Percentiles rank a stretch among this genome's conserved stretches.
phyloP scores from a whole-genome alignment of 2,888 invertebrate species.

The Nemoura dubitans region DNA sequence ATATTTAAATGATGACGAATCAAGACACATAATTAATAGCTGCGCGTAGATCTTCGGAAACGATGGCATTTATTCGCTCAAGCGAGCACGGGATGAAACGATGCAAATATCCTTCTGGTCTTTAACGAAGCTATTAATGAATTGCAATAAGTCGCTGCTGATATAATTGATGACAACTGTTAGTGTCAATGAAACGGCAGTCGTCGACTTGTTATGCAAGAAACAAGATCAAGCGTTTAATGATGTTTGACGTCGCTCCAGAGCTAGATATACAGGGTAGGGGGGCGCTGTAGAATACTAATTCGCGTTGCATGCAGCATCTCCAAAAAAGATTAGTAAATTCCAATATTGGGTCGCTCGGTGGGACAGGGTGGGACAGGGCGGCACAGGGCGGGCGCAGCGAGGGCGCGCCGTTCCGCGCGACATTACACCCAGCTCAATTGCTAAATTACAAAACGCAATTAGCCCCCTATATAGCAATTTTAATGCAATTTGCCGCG shows the following conservation, averaged over 20 bases:
- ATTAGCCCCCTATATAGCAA: background rate
- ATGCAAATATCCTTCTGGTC: background rate
- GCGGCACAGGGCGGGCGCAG: background rate
- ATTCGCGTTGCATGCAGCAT: background rate
- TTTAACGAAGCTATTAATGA: background rate
- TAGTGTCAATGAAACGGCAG: background rate
- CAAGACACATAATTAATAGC: background rate
- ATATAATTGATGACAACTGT: background rate
- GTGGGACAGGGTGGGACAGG: no score
- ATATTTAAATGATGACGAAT: background rate
- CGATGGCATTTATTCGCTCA: background rate
- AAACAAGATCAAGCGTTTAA: background rate
- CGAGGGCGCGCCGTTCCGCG: background rate
- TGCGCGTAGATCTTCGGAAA: background rate
- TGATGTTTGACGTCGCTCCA: background rate
- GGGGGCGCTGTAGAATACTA: background rate
- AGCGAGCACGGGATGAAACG: background rate
- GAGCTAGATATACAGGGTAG: no score
- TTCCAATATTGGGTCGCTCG: background rate
- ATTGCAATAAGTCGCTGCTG: background rate
- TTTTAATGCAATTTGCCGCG: background rate
- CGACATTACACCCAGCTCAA: background rate
- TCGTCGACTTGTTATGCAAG: background rate
- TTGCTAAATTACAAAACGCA: slow-evolving; percentile 12
- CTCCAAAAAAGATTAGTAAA: background rate